phyloP scores from a whole-genome alignment of 1,140 invertebrate species.

The Pogonognathellus flavescens region DNA sequence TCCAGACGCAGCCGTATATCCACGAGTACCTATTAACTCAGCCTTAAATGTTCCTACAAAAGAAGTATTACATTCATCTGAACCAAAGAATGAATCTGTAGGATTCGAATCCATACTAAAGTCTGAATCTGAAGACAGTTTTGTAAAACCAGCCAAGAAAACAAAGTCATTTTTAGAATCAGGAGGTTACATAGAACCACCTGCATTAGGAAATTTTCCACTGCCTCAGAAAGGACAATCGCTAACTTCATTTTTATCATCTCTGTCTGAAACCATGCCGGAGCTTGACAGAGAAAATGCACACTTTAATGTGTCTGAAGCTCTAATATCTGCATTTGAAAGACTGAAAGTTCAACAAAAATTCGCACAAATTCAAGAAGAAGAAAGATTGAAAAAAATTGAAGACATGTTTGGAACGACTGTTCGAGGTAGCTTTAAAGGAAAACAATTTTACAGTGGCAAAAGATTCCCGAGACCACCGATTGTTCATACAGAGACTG shows the following conservation, averaged over 20 bases:
- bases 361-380: conserved; percentile 49
- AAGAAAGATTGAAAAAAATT: conserved; percentile 29
- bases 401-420: conserved; percentile 64
- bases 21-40: conserved; percentile 11
- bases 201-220: conserved; percentile 76
- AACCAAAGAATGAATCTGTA: background rate
- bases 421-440: background rate
- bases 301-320: conserved; percentile 88
- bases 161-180: conserved; percentile 66
- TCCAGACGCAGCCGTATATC: background rate
- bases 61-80: background rate
- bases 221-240: conserved; percentile 81
- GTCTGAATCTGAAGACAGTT: conserved; percentile 17
- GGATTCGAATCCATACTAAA: background rate
- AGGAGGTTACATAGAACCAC: conserved; percentile 74
- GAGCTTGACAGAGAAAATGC: conserved; percentile 89
- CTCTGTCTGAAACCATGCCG: conserved; percentile 79
- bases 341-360: conserved; percentile 67
- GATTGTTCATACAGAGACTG: conserved; percentile 62
- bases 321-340: conserved; percentile 84
- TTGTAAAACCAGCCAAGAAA: conserved; percentile 46
- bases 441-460: conserved; percentile 44
- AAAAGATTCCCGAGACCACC: conserved; percentile 24
- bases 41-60: background rate
- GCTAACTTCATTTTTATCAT: conserved; percentile 81